Conservation (phyloP, 2,113 vertebrate species). For the Dasyprocta punctata region DNA sequence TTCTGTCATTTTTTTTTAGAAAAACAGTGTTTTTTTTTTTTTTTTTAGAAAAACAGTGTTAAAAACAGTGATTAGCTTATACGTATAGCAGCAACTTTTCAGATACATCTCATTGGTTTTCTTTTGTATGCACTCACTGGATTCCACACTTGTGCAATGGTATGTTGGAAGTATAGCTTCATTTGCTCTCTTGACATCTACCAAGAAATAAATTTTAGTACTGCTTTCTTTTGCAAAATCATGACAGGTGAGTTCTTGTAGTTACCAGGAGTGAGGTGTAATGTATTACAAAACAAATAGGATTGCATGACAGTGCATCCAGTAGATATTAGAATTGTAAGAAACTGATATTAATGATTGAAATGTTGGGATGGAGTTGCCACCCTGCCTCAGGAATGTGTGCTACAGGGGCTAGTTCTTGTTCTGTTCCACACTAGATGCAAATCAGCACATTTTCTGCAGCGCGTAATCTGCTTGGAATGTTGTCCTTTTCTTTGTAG, state of each 20-base stretch:
- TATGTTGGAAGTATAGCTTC: background rate
- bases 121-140: constrained; percentile 1
- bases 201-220: background rate
- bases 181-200: background rate
- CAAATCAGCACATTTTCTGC: background rate
- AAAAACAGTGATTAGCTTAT: constrained; percentile 80
- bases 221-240: constrained; percentile 13
- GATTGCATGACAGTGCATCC: background rate
- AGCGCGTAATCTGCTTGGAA: background rate
- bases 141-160: background rate
- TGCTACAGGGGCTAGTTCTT: background rate
- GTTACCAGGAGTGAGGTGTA: background rate
- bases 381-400: background rate
- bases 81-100: constrained; percentile 80
- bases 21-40: constrained; percentile 85
- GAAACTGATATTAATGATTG: background rate
- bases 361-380: background rate
- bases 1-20: constrained; percentile 84
- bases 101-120: constrained; percentile 68
- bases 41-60: too few relatives aligned
- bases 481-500: background rate
- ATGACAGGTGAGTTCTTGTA: background rate
- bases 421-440: background rate
- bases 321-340: background rate
- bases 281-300: background rate